Conservation (phyloP, 2,888 invertebrate species). For the Napeogenes inachia region DNA sequence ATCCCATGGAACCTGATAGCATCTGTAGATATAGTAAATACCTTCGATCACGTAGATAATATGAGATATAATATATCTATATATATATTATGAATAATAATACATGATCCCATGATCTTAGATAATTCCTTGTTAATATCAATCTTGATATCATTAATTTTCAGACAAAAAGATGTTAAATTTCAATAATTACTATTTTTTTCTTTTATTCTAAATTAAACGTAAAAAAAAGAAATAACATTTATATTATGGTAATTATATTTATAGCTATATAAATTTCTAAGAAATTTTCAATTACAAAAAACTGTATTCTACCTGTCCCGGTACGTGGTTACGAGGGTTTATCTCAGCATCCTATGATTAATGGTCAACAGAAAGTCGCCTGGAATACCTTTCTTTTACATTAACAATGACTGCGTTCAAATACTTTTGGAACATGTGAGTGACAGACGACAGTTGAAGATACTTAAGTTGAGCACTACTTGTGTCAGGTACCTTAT, state of each 20-base stretch:
- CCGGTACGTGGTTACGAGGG: slow-evolving; percentile 41
- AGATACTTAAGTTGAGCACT: slow-evolving; percentile 12
- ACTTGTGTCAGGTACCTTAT: background rate
- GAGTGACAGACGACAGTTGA: slow-evolving; percentile 24
- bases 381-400: slow-evolving; percentile 58
- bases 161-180: too few relatives aligned
- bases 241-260: background rate
- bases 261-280: slow-evolving; percentile 22
- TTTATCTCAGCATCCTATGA: slow-evolving; percentile 67
- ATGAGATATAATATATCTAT: too few relatives aligned
- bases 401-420: slow-evolving; percentile 56
- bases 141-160: too few relatives aligned
- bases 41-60: slow-evolving; percentile 15
- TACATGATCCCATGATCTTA: too few relatives aligned
- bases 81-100: too few relatives aligned
- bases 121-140: too few relatives aligned
- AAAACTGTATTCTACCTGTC: slow-evolving; percentile 36
- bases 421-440: slow-evolving; percentile 53
- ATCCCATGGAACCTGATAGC: slow-evolving; percentile 33
- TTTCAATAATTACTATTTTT: too few relatives aligned
- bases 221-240: too few relatives aligned
- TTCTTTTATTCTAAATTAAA: too few relatives aligned
- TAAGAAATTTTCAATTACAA: slow-evolving; percentile 36
- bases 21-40: slow-evolving; percentile 22
- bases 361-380: slow-evolving; percentile 63